Evolutionary conservation across 2,888 invertebrate species (phyloP).

Genomic region (Troglohyphantes excavatus): DNA sequence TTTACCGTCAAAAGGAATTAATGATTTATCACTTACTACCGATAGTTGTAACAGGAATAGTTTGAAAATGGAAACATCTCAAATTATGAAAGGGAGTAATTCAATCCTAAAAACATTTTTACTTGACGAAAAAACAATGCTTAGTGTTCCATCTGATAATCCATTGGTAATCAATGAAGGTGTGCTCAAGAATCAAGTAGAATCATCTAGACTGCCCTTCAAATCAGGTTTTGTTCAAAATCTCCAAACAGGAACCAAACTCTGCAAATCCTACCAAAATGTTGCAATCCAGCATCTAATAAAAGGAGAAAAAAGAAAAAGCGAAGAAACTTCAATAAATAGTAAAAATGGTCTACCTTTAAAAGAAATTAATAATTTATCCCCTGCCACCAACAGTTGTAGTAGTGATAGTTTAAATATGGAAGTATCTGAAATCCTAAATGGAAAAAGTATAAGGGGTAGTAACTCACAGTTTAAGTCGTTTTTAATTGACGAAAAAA

Average conservation of each 20-base stretch:
- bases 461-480: neutral
- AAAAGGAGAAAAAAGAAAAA: conserved; percentile 3
- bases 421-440: conserved; percentile 62
- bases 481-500: conserved; percentile 55
- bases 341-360: neutral
- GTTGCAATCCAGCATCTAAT: neutral
- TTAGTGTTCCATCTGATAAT: conserved; percentile 20
- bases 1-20: neutral
- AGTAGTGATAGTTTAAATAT: conserved; percentile 65
- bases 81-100: too few species aligned
- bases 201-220: neutral
- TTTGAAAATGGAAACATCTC: conserved; percentile 53
- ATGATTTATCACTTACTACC: neutral
- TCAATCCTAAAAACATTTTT: too few species aligned
- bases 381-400: conserved; percentile 11
- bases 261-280: too few species aligned
- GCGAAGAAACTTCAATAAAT: neutral
- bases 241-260: neutral
- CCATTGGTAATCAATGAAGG: conserved; percentile 26
- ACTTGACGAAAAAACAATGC: too few species aligned
- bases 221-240: neutral
- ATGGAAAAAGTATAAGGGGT: conserved; percentile 2
- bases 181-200: neutral
- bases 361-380: neutral
- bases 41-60: conserved; percentile 50